Percentiles rank a stretch among this genome's conserved stretches.
Conservation (phyloP, 1,140 invertebrate genomes). For the Andrena cerasifolii region DNA sequence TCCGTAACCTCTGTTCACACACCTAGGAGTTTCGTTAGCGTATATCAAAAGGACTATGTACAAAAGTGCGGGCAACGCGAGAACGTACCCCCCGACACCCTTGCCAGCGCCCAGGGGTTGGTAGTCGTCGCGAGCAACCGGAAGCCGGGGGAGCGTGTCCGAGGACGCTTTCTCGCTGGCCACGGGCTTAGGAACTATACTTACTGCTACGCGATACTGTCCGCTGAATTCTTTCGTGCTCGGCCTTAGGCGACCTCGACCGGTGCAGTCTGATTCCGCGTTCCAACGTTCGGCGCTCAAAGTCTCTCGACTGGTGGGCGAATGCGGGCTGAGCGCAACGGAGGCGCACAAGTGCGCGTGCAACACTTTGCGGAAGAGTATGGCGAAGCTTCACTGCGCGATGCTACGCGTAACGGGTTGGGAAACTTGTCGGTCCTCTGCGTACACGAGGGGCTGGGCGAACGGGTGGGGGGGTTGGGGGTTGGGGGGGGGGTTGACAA, state of each 20-base stretch:
- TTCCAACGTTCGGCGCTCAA: not conserved
- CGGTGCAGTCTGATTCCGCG: not conserved
- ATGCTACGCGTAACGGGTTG: not conserved
- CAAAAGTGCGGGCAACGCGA: constrained; percentile 60
- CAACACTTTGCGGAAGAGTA: no score
- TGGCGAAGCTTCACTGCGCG: not conserved
- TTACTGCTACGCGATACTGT: constrained; percentile 75
- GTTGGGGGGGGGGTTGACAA: no score
- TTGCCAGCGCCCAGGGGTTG: not conserved
- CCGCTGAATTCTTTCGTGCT: constrained; percentile 41
- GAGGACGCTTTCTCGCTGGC: constrained; percentile 6
- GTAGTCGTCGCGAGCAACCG: no score
- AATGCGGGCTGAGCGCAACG: no score
- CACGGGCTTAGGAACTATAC: constrained; percentile 77
- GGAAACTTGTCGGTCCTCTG: not conserved
- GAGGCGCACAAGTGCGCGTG: no score
- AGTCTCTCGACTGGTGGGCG: not conserved
- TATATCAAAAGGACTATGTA: constrained; percentile 79
- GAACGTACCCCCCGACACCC: constrained; percentile 31
- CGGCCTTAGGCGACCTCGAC: constrained; percentile 7
- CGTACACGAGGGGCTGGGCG: no score
- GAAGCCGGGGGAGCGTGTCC: not conserved
- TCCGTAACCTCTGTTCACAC: constrained; percentile 31
- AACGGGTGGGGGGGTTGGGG: no score
- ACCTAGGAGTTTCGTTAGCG: constrained; percentile 68